These are phyloP conservation scores for Lophochroa leadbeateri DNA, from an alignment of 2,113 vertebrate species.

Conservation along the genomic window DNA sequence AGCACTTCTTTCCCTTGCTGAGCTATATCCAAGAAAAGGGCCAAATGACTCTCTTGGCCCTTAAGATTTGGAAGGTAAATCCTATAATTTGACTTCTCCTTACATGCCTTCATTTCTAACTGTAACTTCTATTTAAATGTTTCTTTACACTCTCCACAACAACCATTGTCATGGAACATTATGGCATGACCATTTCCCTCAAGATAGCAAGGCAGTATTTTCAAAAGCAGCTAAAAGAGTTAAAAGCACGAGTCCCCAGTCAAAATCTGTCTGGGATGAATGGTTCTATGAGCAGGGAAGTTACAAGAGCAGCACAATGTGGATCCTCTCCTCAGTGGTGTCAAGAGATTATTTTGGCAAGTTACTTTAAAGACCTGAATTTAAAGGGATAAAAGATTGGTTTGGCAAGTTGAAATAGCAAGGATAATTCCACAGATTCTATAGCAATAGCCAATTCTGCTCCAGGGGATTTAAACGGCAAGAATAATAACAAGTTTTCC, in stretches of 20 bases:
- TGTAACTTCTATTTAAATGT: background rate
- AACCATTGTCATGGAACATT: background rate
- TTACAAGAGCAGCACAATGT: background rate
- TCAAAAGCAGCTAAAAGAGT: background rate
- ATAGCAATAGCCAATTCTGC: conserved; percentile 29
- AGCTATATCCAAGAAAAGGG: background rate
- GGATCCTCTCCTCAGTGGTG: background rate
- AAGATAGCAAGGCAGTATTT: background rate
- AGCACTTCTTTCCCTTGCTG: background rate
- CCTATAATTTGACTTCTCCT: background rate
- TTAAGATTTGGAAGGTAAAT: background rate
- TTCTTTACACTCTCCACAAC: background rate
- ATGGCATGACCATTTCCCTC: background rate
- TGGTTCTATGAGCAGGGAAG: background rate
- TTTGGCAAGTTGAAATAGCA: background rate
- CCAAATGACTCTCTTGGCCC: background rate
- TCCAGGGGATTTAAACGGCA: conserved; percentile 25
- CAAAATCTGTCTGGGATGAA: background rate
- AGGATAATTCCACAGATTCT: conserved; percentile 17
- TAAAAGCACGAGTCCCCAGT: background rate
- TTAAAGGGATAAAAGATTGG: background rate
- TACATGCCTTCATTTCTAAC: background rate
- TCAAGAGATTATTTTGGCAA: conserved; percentile 21
- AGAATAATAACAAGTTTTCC: background rate
- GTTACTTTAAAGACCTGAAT: background rate